phyloP scores from a whole-genome alignment of 2,888 invertebrate genomes.

The Tetanocera ferruginea region DNA sequence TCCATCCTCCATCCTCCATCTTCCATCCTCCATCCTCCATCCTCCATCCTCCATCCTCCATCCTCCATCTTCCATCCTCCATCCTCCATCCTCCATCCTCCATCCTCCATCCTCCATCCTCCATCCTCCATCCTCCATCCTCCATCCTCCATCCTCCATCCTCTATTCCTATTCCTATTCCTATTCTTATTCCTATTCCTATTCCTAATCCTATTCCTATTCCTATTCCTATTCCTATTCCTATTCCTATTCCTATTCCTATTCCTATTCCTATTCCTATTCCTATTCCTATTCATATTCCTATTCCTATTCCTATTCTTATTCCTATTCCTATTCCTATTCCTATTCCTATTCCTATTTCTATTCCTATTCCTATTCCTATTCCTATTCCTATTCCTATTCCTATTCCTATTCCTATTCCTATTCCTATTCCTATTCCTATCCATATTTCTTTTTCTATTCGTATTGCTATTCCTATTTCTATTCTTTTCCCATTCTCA shows the following conservation, averaged over 20 bases:
- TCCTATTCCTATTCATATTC: too few species aligned
- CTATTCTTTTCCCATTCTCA: neutral
- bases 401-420: too few species aligned
- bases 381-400: too few species aligned
- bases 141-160: neutral
- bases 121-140: neutral
- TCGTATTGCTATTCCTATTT: neutral
- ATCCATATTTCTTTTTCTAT: neutral
- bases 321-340: too few species aligned
- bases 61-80: neutral
- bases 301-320: too few species aligned
- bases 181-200: too few species aligned
- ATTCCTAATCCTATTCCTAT: neutral
- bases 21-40: too few species aligned
- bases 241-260: neutral
- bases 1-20: too few species aligned
- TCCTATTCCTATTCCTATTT: too few species aligned
- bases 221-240: neutral
- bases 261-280: neutral
- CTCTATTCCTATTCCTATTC: neutral
- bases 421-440: neutral
- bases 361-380: too few species aligned
- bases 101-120: neutral
- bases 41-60: neutral
- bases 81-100: neutral